These are phyloP conservation scores for Timema cristinae DNA, from an alignment of 2,888 invertebrate species.

Conservation along the genomic window DNA sequence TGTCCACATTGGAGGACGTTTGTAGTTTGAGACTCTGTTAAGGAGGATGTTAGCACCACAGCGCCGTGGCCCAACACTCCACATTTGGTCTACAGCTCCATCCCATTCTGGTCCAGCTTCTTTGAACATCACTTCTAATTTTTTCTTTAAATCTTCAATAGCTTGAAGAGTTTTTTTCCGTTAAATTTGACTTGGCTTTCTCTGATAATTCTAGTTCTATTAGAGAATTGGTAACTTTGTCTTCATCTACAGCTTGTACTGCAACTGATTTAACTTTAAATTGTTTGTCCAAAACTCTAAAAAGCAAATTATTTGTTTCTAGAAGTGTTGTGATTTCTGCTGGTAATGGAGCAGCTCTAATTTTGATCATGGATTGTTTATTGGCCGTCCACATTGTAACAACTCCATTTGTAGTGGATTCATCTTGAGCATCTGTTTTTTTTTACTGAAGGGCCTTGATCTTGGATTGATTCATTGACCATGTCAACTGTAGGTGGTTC, in stretches of 20 bases:
- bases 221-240: slow-evolving; percentile 1
- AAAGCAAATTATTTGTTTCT: slow-evolving; percentile 64
- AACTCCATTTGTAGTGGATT: slow-evolving; percentile 49
- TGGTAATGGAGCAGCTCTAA: slow-evolving; percentile 74
- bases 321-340: slow-evolving; percentile 63
- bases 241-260: slow-evolving; percentile 6
- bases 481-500: slow-evolving; percentile 74
- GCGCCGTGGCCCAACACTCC: slow-evolving; percentile 88
- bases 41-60: slow-evolving; percentile 78
- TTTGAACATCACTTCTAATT: slow-evolving; percentile 57
- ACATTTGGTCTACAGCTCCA: slow-evolving; percentile 62
- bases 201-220: background rate
- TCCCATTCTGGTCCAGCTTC: slow-evolving; percentile 54
- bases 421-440: slow-evolving; percentile 42
- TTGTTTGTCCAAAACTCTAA: slow-evolving; percentile 45
- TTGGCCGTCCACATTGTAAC: slow-evolving; percentile 64
- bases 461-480: slow-evolving; percentile 79
- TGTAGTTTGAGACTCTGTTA: slow-evolving; percentile 69
- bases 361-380: slow-evolving; percentile 64
- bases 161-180: slow-evolving; percentile 44
- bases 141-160: slow-evolving; percentile 50
- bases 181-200: slow-evolving; percentile 10
- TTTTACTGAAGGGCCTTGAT: slow-evolving; percentile 49
- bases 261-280: slow-evolving; percentile 1
- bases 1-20: slow-evolving; percentile 53